Evolutionary conservation across 2,797 vertebrate genomes (phyloP), one percentile per base, ranked within the genome.

Genomic region (Silurus aristotelis): DNA sequence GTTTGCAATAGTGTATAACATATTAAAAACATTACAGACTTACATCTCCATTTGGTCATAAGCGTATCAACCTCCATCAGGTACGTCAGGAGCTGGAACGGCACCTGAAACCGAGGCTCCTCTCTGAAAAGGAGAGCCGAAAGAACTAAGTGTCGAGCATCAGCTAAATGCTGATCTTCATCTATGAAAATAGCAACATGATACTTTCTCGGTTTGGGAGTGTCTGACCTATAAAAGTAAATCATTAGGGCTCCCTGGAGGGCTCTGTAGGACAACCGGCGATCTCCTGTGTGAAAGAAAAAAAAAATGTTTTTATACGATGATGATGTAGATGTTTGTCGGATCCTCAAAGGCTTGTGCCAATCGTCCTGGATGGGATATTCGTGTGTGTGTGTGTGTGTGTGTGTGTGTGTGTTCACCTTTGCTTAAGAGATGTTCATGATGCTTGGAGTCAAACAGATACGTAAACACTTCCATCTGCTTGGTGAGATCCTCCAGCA

Each of bases 41-140:
- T 92, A 99, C 98, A 99, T 96, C 98, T 96, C 98, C 98, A 99
- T 91, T 99, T 99, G 75, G 98, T 99, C 97, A 99, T 97, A 82
- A 98, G 96, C 1, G 94, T 96, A 89, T 99, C 98, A 0, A 98
- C 95, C 75, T 99, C 97, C 98, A 99, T 99, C 27, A 99, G 96
- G 70, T 92, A 97, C 6, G 95, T 98, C 83, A 99, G 94, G 88
- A 99, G 93, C 92, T 99, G 98, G 92, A 99, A 99, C 0, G 98
- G 98, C 80, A 99, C 96, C 92, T 99, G 98, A 92, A 99, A 99
- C 71, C 98, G 94, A 17, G 98, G 98, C 88, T 99, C 98, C 76
- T 99, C 97, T 90, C 98, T 99, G 17, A 78, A 72, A 79, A 38
- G 27, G 19, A 15, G 3, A 20, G 72, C 13, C 12, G 25, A 61